phyloP scores from a whole-genome alignment of 2,888 invertebrate species.

The Lochmaea crataegi region DNA sequence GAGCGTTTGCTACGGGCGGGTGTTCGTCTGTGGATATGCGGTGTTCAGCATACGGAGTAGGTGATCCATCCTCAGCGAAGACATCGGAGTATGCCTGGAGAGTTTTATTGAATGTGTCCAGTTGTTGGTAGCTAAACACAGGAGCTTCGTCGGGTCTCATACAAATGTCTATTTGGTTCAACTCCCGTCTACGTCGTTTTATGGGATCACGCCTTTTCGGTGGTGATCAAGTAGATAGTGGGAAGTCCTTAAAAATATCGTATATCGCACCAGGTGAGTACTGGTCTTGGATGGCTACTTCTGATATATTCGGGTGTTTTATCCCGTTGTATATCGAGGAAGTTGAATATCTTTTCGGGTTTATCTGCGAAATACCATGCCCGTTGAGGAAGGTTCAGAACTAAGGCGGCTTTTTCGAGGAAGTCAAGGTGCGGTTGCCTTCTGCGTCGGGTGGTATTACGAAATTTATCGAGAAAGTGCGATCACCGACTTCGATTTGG shows the following conservation, averaged over 20 bases:
- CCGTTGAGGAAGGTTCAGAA: slow-evolving; percentile 30
- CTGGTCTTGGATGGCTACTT: neutral
- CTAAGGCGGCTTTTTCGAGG: slow-evolving; percentile 27
- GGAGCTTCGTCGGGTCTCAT: no score
- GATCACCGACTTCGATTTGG: slow-evolving; percentile 34
- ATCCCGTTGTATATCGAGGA: no score
- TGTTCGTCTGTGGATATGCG: slow-evolving; percentile 29
- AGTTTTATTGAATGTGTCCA: no score
- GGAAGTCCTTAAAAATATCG: slow-evolving; percentile 23
- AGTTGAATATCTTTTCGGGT: neutral
- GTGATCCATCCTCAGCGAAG: slow-evolving; percentile 29
- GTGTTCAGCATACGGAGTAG: slow-evolving; percentile 32
- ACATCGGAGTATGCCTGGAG: slow-evolving; percentile 5
- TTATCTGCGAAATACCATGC: slow-evolving; percentile 29
- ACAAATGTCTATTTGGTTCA: no score
- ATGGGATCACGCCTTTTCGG: no score
- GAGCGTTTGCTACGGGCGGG: slow-evolving; percentile 30
- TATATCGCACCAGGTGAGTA: slow-evolving; percentile 19
- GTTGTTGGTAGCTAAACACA: no score
- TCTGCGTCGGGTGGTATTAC: slow-evolving; percentile 33
- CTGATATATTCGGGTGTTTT: neutral
- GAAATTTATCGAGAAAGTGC: slow-evolving; percentile 30
- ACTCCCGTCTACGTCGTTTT: no score
- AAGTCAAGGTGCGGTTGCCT: slow-evolving; percentile 34
- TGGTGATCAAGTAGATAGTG: no score